Conservation (phyloP, 2,113 vertebrate genomes). For the Apodemus speciosus region DNA sequence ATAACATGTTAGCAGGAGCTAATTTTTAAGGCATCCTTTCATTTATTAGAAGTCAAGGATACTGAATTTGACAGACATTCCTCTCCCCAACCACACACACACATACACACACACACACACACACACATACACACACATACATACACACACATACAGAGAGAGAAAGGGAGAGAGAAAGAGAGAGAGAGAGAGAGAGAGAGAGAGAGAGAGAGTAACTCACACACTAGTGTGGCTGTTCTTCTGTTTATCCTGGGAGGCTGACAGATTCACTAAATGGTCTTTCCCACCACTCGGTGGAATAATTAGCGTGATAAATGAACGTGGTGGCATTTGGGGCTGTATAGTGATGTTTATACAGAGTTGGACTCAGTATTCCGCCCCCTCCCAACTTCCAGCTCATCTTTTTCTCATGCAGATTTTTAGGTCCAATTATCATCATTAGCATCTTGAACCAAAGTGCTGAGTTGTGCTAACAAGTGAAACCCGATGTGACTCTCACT, state of each 20-base stretch:
- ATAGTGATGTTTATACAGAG: constrained; percentile 14
- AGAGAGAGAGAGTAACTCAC: not conserved
- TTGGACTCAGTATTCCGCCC: not conserved
- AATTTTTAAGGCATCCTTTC: constrained; percentile 41
- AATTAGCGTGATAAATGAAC: constrained; percentile 42
- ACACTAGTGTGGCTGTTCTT: not conserved
- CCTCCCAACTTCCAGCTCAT: constrained; percentile 10
- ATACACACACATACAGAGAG: not conserved
- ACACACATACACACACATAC: not conserved
- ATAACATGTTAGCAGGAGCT: not conserved
- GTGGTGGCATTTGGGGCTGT: not conserved
- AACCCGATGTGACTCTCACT: constrained; percentile 49
- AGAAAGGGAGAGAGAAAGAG: no score
- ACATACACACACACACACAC: not conserved
- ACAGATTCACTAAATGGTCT: constrained; percentile 43
- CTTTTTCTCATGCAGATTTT: constrained; percentile 65
- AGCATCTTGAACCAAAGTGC: constrained; percentile 67
- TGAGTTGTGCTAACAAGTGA: constrained; percentile 56
- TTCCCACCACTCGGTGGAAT: not conserved
- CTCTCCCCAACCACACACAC: no score
- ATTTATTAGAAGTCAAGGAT: not conserved
- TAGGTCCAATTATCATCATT: constrained; percentile 49
- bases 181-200: no score
- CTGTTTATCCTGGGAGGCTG: constrained; percentile 9
- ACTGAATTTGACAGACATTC: constrained; percentile 9